A percentile compares a stretch with the other conserved stretches of the same genome.
phyloP scores from a whole-genome alignment of 2,888 invertebrate species.

The Alsophila aescularia region DNA sequence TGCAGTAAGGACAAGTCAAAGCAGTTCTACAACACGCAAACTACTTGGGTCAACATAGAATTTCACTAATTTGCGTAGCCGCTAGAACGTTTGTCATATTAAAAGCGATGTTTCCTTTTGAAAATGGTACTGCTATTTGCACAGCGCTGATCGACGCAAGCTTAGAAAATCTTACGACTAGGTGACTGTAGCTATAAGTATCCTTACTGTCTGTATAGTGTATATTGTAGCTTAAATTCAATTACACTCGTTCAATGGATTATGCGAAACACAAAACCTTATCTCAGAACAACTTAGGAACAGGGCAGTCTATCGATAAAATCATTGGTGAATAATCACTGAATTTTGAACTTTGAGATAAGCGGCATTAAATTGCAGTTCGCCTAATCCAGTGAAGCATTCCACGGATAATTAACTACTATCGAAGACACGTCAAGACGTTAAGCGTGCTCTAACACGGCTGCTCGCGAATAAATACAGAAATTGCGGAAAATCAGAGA shows the following conservation, averaged over 20 bases:
- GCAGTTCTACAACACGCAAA: background rate
- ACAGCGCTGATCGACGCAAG: background rate
- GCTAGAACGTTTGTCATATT: no score
- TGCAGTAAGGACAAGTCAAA: slow-evolving; percentile 6
- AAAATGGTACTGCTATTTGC: background rate
- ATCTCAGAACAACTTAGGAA: slow-evolving; percentile 74
- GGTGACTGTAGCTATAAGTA: background rate
- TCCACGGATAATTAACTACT: slow-evolving; percentile 53
- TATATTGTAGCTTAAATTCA: slow-evolving; percentile 40
- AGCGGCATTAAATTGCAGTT: slow-evolving; percentile 55
- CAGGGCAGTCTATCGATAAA: slow-evolving; percentile 73
- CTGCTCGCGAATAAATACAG: slow-evolving; percentile 30
- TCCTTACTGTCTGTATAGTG: slow-evolving; percentile 19
- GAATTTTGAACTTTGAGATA: slow-evolving; percentile 72
- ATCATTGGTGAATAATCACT: slow-evolving; percentile 82
- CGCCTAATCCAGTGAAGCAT: slow-evolving; percentile 72
- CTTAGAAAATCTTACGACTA: background rate
- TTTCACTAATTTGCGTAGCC: no score
- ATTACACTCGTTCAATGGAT: slow-evolving; percentile 64
- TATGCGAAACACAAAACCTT: slow-evolving; percentile 65
- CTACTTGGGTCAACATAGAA: background rate
- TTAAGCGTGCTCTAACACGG: slow-evolving; percentile 19
- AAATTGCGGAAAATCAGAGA: slow-evolving; percentile 32
- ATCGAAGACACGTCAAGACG: slow-evolving; percentile 78
- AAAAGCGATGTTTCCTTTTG: no score